Evolutionary conservation across 2,113 vertebrate genomes (phyloP), one percentile per base, ranked within the genome.

Genomic region (Ceyx cyanopectus): DNA sequence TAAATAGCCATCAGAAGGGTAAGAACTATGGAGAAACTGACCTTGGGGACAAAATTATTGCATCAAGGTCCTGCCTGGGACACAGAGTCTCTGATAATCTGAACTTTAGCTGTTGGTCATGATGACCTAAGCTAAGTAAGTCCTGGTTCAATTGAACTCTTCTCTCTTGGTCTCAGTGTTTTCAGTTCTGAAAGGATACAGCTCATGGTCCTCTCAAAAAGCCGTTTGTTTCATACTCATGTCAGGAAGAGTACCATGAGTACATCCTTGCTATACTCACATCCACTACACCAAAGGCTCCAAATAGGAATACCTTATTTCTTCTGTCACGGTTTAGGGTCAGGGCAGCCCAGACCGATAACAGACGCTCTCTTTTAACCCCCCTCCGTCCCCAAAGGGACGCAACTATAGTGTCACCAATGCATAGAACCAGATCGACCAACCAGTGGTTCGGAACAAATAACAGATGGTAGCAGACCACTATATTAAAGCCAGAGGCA

Each of bases 401-500:
- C 9, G 9, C 32, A 80, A 63, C 67, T 43, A 2, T 1, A 1
- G 24, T 62, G 34, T 43, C 51, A 80, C 23, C 58, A 73, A 27
- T 14, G 51, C 14, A 43, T 20, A 66, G 51, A 5, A 41, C 12
- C 75, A 65, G 78, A 85, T 12, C 50, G 22, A 37, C 92, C 76
- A 83, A 51, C 54, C 62, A 79, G 29, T 5, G 72, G 81, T 34
- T 0, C 2, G 60, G 46, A 95, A 87, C 4, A 83, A 79, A 91
- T 69, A 92, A 76, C 62, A 89, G 84, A 92, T 81, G 70, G 89
- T 92, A 84, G 67, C 11, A 92, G 85, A 57, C 63, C 79, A 82
- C 50, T 65, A 90, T 32, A 82, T 68, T 80, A 92, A 94, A 94
- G 41, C 23, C 85, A 94, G 70, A 81, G 70, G 85, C 46, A 40